phyloP scores from a whole-genome alignment of 2,888 invertebrate genomes.

The Listrodromus nycthemerus region DNA sequence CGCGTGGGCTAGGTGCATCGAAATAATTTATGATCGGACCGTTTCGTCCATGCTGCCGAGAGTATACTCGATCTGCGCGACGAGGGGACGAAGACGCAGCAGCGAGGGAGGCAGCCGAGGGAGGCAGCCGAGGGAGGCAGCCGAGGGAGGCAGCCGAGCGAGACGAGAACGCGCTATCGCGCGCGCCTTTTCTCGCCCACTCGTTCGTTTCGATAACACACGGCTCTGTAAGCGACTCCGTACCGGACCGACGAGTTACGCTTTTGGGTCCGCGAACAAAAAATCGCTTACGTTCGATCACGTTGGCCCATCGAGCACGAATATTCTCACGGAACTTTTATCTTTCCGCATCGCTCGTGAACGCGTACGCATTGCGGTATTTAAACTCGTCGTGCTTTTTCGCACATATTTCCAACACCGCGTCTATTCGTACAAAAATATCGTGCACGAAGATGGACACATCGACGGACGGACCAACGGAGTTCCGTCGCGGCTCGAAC shows the following conservation, averaged over 20 bases:
- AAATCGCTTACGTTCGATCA: not conserved
- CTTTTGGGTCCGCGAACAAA: not conserved
- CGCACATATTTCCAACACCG: slow-evolving; percentile 2
- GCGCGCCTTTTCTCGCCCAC: slow-evolving; percentile 53
- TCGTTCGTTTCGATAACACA: slow-evolving; percentile 39
- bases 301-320: not conserved
- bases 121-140: not conserved
- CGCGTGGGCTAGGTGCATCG: slow-evolving; percentile 73
- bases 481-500: slow-evolving; percentile 35
- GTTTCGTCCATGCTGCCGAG: slow-evolving; percentile 59
- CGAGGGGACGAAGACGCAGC: not conserved
- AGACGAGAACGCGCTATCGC: slow-evolving; percentile 13
- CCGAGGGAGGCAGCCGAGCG: not conserved
- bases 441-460: slow-evolving; percentile 4
- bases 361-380: not conserved
- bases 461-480: slow-evolving; percentile 11
- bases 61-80: not conserved
- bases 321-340: not conserved
- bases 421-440: slow-evolving; percentile 4
- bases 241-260: slow-evolving; percentile 5
- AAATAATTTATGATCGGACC: slow-evolving; percentile 77
- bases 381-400: slow-evolving; percentile 4
- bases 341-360: not conserved
- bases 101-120: not conserved
- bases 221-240: not conserved